A percentile compares a stretch with the other conserved stretches of the same genome.
These are phyloP conservation scores for Gadopsis marmoratus DNA, from an alignment of 2,797 vertebrate species.

Conservation along the genomic window DNA sequence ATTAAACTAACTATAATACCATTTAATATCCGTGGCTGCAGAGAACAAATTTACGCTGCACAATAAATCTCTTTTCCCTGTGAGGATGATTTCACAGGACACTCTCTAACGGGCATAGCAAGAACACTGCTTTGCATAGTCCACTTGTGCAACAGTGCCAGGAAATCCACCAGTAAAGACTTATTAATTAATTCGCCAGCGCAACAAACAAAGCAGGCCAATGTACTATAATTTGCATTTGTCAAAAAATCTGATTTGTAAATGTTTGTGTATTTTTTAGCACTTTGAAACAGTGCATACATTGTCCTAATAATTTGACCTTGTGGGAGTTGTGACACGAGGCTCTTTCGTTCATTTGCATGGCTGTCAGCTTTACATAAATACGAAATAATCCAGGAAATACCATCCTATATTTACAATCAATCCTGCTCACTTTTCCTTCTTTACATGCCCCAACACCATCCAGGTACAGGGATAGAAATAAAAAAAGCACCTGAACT, in stretches of 20 bases:
- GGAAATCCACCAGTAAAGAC: conserved; percentile 8
- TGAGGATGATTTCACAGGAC: conserved; percentile 31
- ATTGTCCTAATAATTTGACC: conserved; percentile 9
- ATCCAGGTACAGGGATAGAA: neutral
- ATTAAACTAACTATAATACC: conserved; percentile 2
- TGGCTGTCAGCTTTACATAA: conserved; percentile 52
- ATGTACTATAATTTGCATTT: neutral
- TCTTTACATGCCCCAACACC: neutral
- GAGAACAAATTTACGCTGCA: conserved; percentile 3
- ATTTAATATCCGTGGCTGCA: conserved; percentile 9
- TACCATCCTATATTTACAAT: conserved; percentile 37
- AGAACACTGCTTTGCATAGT: conserved; percentile 55
- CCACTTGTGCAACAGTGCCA: conserved; percentile 9
- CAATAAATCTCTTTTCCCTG: conserved; percentile 19
- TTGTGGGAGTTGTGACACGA: neutral
- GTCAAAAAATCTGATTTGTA: neutral
- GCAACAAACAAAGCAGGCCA: conserved; percentile 6
- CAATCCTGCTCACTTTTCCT: neutral
- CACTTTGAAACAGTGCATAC: neutral
- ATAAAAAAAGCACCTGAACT: conserved; percentile 87
- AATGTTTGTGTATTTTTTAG: neutral
- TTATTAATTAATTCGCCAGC: conserved; percentile 18
- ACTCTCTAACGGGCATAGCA: conserved; percentile 16
- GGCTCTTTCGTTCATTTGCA: conserved; percentile 67
- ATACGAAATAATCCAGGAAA: conserved; percentile 60